Percentiles rank a stretch among this genome's conserved stretches.
phyloP scores from a whole-genome alignment of 1,140 invertebrate genomes.

The Andricus grossulariae region DNA sequence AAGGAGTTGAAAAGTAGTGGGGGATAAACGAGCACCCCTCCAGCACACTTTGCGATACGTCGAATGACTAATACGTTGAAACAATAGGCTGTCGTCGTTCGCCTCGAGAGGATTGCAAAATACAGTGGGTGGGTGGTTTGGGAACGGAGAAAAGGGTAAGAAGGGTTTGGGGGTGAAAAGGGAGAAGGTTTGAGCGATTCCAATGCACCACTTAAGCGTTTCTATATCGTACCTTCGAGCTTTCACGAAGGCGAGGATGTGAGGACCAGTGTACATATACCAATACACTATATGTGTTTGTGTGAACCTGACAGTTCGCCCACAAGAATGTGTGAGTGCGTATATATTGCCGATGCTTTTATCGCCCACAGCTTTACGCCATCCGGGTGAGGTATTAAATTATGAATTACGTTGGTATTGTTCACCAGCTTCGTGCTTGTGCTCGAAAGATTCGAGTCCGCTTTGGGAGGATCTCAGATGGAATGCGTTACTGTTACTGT shows the following conservation, averaged over 20 bases:
- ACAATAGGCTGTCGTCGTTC: slow-evolving; percentile 74
- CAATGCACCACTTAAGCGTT: slow-evolving; percentile 76
- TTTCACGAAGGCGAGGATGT: slow-evolving; percentile 57
- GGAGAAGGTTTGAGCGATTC: slow-evolving; percentile 69
- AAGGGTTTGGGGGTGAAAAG: slow-evolving; percentile 37
- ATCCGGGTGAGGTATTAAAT: slow-evolving; percentile 63
- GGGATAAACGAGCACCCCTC: slow-evolving; percentile 55
- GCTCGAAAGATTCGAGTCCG: slow-evolving; percentile 49
- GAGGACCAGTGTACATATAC: slow-evolving; percentile 24
- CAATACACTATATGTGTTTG: too few species aligned
- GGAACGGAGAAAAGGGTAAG: slow-evolving; percentile 50
- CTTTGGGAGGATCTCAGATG: slow-evolving; percentile 42
- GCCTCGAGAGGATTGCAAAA: slow-evolving; percentile 67
- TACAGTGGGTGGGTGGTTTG: slow-evolving; percentile 51
- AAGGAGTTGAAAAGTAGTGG: slow-evolving; percentile 45
- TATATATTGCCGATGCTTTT: slow-evolving; percentile 66
- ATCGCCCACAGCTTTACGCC: slow-evolving; percentile 66
- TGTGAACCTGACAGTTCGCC: slow-evolving; percentile 37
- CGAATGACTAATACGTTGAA: slow-evolving; percentile 77
- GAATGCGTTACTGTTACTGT: slow-evolving; percentile 35
- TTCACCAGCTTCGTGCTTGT: slow-evolving; percentile 39
- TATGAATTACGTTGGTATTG: slow-evolving; percentile 64
- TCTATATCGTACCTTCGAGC: slow-evolving; percentile 71
- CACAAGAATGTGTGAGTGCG: slow-evolving; percentile 34
- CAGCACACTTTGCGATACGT: slow-evolving; percentile 74